These are phyloP conservation scores for Spicauda simplicius DNA, from an alignment of 2,888 invertebrate genomes.

Conservation along the genomic window DNA sequence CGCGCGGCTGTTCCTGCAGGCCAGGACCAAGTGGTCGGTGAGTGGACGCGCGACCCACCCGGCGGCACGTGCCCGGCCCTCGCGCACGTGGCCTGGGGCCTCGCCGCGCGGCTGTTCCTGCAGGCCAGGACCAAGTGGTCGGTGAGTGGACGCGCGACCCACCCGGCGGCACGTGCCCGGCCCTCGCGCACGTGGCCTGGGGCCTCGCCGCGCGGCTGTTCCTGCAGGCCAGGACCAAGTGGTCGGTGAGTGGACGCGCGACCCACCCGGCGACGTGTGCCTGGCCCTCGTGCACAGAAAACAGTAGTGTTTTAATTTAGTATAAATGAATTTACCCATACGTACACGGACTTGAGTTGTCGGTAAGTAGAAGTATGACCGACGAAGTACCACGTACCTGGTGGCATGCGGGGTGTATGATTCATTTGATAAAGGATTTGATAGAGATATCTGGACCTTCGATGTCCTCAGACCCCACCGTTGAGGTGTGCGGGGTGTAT, in stretches of 20 bases:
- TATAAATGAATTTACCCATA: no score
- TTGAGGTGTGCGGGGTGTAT: no score
- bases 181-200: slow-evolving; percentile 88
- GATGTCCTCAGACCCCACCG: no score
- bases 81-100: slow-evolving; percentile 87
- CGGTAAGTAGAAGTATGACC: slow-evolving; percentile 61
- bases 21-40: slow-evolving; percentile 84
- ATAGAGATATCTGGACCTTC: no score
- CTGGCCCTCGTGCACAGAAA: no score
- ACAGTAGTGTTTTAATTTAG: no score
- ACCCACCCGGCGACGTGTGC: no score
- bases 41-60: slow-evolving; percentile 80
- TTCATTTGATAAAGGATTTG: no score
- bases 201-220: slow-evolving; percentile 88
- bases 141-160: slow-evolving; percentile 78
- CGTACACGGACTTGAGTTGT: slow-evolving; percentile 82
- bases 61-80: slow-evolving; percentile 87
- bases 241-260: no score
- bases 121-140: slow-evolving; percentile 85
- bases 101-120: slow-evolving; percentile 90
- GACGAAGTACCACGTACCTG: not conserved
- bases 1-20: slow-evolving; percentile 89
- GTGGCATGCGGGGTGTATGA: no score
- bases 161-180: slow-evolving; percentile 86
- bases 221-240: no score